phyloP scores from a whole-genome alignment of 1,140 invertebrate species.

The Cylas formicarius region DNA sequence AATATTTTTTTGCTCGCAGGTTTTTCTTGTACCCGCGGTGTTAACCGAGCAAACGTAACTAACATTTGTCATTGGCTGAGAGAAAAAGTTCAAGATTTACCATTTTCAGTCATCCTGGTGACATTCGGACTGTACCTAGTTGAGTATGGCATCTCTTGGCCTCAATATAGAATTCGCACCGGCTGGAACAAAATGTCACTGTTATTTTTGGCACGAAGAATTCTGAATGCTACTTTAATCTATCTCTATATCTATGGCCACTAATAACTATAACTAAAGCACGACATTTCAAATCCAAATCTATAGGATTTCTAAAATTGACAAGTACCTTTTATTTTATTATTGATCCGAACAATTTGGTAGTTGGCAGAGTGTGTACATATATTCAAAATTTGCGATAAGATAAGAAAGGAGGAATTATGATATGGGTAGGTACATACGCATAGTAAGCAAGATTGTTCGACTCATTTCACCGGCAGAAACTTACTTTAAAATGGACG shows the following conservation, averaged over 20 bases:
- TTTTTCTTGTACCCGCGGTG: too few species aligned
- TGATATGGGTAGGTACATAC: background rate
- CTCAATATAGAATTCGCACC: slow-evolving; percentile 12
- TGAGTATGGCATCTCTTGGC: slow-evolving; percentile 13
- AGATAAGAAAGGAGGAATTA: background rate
- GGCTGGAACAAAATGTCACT: slow-evolving; percentile 8
- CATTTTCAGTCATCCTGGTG: background rate
- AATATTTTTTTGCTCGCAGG: too few species aligned
- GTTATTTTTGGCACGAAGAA: background rate
- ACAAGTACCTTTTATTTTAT: background rate
- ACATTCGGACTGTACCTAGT: slow-evolving; percentile 11
- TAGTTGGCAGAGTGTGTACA: too few species aligned
- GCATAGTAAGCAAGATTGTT: background rate
- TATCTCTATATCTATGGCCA: background rate
- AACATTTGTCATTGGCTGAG: background rate
- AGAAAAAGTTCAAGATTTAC: slow-evolving; percentile 1
- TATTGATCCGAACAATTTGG: background rate
- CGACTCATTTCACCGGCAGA: background rate
- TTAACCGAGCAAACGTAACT: background rate
- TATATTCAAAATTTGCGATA: background rate
- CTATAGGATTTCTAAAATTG: background rate
- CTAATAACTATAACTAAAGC: background rate
- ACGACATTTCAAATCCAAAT: background rate
- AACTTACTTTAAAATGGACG: background rate
- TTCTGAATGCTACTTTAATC: background rate